A percentile compares a stretch with the other conserved stretches of the same genome.
These are phyloP conservation scores for Chrysocyon brachyurus DNA, from an alignment of 2,797 vertebrate genomes.

Conservation along the genomic window DNA sequence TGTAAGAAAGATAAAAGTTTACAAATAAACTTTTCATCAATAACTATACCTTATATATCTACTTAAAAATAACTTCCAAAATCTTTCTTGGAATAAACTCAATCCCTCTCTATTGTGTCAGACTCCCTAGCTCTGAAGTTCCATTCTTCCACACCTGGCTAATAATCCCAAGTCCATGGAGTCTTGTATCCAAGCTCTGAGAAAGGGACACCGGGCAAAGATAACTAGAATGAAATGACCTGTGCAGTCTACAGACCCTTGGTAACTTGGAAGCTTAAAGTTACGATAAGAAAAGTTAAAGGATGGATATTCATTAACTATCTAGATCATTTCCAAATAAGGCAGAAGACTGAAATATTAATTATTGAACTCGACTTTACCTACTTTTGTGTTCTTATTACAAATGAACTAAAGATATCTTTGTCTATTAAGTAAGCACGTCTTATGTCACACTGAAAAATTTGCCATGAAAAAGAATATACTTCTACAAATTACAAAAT, in stretches of 20 bases:
- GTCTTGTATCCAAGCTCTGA: not conserved
- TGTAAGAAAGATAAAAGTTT: not conserved
- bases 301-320: not conserved
- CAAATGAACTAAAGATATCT: not conserved
- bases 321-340: not conserved
- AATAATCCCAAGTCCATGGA: not conserved
- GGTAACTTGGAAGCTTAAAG: not conserved
- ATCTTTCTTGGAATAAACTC: not conserved
- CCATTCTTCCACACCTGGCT: not conserved
- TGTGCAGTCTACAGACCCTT: too few relatives aligned
- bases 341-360: not conserved
- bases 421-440: not conserved
- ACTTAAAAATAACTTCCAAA: not conserved
- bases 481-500: not conserved
- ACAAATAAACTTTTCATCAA: not conserved
- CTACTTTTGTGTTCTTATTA: not conserved
- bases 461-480: not conserved
- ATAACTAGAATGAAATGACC: not conserved
- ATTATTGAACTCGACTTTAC: not conserved
- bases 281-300: not conserved
- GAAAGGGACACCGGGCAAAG: not conserved
- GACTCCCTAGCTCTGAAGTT: not conserved
- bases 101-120: not conserved
- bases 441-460: not conserved
- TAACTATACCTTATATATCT: not conserved